A percentile compares a stretch with the other conserved stretches of the same genome.
phyloP scores from a whole-genome alignment of 2,888 invertebrate genomes.

The Agonopterix alstromeriana region DNA sequence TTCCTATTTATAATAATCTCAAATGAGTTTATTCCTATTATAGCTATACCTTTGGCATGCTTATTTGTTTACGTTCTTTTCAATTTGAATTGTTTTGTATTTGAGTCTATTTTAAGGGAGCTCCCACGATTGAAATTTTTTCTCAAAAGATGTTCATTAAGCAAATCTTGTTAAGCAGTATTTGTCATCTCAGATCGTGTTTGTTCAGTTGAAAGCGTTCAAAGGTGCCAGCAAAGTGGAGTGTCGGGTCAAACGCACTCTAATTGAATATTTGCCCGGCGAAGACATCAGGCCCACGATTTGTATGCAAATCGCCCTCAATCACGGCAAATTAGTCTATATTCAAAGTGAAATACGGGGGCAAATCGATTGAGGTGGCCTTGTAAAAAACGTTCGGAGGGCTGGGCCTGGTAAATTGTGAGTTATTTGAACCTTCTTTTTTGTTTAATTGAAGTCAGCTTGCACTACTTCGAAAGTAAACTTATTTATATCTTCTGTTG shows the following conservation, averaged over 20 bases:
- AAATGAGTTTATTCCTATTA: too few species aligned
- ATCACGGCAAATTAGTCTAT: constrained; percentile 15
- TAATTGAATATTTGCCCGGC: constrained; percentile 36
- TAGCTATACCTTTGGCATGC: too few species aligned
- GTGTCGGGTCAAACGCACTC: constrained; percentile 16
- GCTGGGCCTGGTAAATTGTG: constrained; percentile 9
- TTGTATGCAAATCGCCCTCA: constrained; percentile 17
- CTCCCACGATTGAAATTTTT: not conserved
- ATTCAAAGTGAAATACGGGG: constrained; percentile 11
- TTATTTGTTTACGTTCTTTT: too few species aligned
- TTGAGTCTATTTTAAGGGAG: too few species aligned
- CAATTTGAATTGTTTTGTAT: too few species aligned
- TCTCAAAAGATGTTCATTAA: constrained; percentile 14
- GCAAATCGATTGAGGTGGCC: constrained; percentile 5
- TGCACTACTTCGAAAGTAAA: too few species aligned
- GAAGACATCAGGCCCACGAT: constrained; percentile 17
- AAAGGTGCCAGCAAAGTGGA: constrained; percentile 9
- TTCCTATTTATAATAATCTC: too few species aligned
- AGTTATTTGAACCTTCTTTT: constrained; percentile 7
- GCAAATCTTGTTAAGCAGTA: constrained; percentile 22
- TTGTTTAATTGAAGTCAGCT: constrained; percentile 9
- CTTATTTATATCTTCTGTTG: too few species aligned
- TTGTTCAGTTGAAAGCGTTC: constrained; percentile 20
- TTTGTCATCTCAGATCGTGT: constrained; percentile 15
- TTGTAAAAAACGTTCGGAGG: constrained; percentile 13